Conservation (phyloP, 2,113 vertebrate genomes). For the Sinosuthora webbiana region DNA sequence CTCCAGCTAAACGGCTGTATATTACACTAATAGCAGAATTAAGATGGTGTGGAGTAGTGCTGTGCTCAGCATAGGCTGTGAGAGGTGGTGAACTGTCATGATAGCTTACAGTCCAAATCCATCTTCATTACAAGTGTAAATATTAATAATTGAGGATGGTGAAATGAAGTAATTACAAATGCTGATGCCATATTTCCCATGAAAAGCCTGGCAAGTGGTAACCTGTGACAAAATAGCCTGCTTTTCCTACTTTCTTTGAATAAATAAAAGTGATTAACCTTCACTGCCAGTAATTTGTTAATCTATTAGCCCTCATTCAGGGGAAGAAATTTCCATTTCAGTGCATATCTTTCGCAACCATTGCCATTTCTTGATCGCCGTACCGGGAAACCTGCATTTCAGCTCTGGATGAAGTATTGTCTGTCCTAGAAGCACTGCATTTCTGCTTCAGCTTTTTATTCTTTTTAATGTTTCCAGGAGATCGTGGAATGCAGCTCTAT, state of each 20-base stretch:
- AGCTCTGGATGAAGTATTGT: background rate
- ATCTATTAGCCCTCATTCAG: background rate
- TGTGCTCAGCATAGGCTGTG: background rate
- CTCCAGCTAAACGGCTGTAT: background rate
- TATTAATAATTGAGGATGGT: conserved; percentile 51
- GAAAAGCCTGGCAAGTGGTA: background rate
- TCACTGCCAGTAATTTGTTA: conserved; percentile 35
- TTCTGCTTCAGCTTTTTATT: background rate
- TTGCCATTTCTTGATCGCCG: conserved; percentile 1
- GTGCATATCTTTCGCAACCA: background rate
- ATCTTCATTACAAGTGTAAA: conserved; percentile 57
- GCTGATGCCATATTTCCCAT: conserved; percentile 19
- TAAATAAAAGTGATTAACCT: background rate
- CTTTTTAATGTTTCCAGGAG: background rate
- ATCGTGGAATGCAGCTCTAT: background rate
- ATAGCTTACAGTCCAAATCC: conserved; percentile 34
- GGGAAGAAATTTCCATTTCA: background rate
- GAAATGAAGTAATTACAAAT: conserved; percentile 42
- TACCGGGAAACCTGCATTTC: background rate
- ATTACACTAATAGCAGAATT: conserved; percentile 4
- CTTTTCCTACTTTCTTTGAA: background rate
- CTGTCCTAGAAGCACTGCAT: background rate
- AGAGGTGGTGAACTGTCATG: background rate
- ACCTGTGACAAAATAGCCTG: background rate
- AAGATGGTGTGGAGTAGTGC: background rate